Percentiles rank a stretch among this genome's conserved stretches.
phyloP scores from a whole-genome alignment of 2,888 invertebrate genomes.

The Zaprionus lineosus region DNA sequence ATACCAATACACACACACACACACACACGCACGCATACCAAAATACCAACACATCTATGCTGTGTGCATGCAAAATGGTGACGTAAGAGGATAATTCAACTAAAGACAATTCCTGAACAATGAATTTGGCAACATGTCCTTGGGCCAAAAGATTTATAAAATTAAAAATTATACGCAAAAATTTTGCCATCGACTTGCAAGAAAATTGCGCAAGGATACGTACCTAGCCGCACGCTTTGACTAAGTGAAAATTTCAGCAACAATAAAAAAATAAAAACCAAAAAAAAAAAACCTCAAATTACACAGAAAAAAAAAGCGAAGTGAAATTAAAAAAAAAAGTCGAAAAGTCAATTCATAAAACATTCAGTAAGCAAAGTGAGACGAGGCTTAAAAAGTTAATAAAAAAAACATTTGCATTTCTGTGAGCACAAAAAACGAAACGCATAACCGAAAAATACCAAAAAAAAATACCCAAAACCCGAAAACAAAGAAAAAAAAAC shows the following conservation, averaged over 20 bases:
- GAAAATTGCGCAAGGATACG: conserved; percentile 69
- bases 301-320: not conserved
- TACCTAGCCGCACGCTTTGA: conserved; percentile 49
- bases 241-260: conserved; percentile 51
- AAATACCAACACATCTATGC: conserved; percentile 13
- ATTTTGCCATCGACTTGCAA: conserved; percentile 68
- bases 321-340: conserved; percentile 13
- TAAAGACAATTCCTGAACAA: too few relatives aligned
- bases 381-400: conserved; percentile 43
- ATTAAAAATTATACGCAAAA: conserved; percentile 74
- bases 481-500: conserved; percentile 11
- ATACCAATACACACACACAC: conserved; percentile 15
- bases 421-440: conserved; percentile 12
- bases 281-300: not conserved
- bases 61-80: conserved; percentile 52
- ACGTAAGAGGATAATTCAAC: too few relatives aligned
- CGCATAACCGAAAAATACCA: not conserved
- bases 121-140: conserved; percentile 64
- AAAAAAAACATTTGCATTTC: conserved; percentile 70
- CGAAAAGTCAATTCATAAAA: conserved; percentile 40
- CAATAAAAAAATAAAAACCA: not conserved
- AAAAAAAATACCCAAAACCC: not conserved
- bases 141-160: conserved; percentile 77
- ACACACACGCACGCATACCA: too few relatives aligned
- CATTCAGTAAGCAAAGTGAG: conserved; percentile 25